phyloP scores from a whole-genome alignment of 37 sponge, comb jelly and placozoan genomes.

The Amphimedon queenslandica region DNA sequence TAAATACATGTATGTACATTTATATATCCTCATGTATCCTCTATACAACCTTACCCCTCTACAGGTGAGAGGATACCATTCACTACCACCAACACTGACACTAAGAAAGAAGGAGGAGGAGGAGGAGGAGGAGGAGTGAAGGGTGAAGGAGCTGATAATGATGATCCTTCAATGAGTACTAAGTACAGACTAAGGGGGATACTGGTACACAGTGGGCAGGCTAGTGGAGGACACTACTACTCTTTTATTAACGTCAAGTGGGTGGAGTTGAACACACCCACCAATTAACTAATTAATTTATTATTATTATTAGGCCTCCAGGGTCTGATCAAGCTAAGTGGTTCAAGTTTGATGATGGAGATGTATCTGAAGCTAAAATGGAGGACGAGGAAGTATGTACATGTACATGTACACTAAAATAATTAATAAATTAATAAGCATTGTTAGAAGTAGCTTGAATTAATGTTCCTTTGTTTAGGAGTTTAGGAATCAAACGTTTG shows the following conservation, averaged over 20 bases:
- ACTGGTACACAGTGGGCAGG: conserved; percentile 98
- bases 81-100: no score
- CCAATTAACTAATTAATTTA: no score
- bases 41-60: background rate
- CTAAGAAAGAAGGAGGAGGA: no score
- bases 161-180: conserved; percentile 26
- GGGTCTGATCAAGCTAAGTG: conserved; percentile 62
- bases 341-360: conserved; percentile 99
- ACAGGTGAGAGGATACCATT: conserved; percentile 25
- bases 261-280: no score
- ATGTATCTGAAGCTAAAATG: conserved; percentile 92
- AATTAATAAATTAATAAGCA: no score
- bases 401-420: no score
- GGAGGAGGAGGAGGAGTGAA: no score
- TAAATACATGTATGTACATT: no score
- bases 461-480: conserved; percentile 51
- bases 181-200: conserved; percentile 78
- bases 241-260: conserved; percentile 85
- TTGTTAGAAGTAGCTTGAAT: no score
- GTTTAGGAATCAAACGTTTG: conserved; percentile 87
- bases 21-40: no score
- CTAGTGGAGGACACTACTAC: conserved; percentile 99
- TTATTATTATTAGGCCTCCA: conserved; percentile 65
- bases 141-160: conserved; percentile 17
- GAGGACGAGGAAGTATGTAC: conserved; percentile 97